Conservation (phyloP, 2,113 vertebrate species). For the Myotis yumanensis region DNA sequence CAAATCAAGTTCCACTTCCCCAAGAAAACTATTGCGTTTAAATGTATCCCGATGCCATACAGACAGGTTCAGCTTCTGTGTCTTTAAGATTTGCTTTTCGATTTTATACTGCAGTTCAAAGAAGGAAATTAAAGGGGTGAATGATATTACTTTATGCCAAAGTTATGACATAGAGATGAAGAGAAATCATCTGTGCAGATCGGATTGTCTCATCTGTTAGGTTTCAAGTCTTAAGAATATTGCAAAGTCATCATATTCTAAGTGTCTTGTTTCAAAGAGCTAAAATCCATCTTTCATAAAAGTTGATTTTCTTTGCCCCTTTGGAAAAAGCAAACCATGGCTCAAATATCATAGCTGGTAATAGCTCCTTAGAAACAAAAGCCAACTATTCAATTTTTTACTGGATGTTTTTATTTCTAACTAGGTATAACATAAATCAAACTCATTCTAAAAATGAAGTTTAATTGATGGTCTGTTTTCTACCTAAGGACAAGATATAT, state of each 20-base stretch:
- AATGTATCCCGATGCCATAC: conserved; percentile 96
- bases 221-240: conserved; percentile 53
- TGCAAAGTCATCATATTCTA: conserved; percentile 54
- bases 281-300: conserved; percentile 62
- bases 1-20: conserved; percentile 93
- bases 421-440: conserved; percentile 39
- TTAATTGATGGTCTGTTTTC: conserved; percentile 31
- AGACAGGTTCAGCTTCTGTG: conserved; percentile 90
- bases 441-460: conserved; percentile 43
- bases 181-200: conserved; percentile 35
- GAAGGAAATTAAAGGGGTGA: conserved; percentile 56
- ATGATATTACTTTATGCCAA: conserved; percentile 27
- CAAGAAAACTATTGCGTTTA: conserved; percentile 94
- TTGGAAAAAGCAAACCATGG: conserved; percentile 29
- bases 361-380: conserved; percentile 63
- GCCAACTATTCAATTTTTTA: conserved; percentile 51
- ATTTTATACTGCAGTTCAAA: conserved; percentile 90
- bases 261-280: conserved; percentile 60
- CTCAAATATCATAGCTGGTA: conserved; percentile 61
- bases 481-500: background rate
- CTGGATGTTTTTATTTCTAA: conserved; percentile 51
- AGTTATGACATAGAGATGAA: conserved; percentile 41
- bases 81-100: conserved; percentile 84
- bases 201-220: conserved; percentile 45
- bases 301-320: conserved; percentile 11